Conservation (phyloP, 2,113 vertebrate species). For the Salvator merianae region DNA sequence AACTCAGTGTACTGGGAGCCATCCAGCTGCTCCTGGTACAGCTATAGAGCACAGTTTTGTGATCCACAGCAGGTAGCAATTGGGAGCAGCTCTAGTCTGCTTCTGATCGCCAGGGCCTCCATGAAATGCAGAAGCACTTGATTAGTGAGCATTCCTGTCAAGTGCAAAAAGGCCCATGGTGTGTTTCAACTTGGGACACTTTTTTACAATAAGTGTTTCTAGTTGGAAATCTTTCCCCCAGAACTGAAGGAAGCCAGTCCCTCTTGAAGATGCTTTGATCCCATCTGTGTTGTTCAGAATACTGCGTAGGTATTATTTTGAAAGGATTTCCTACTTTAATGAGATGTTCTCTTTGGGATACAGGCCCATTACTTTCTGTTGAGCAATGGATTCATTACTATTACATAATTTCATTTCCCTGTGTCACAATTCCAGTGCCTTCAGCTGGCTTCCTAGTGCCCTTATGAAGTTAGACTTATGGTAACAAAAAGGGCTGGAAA, state of each 20-base stretch:
- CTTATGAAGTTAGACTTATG: background rate
- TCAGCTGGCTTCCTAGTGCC: no score
- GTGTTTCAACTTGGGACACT: no score
- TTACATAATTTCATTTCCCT: background rate
- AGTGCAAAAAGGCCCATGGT: no score
- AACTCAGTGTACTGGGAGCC: no score
- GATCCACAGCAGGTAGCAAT: no score
- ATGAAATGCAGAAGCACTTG: no score
- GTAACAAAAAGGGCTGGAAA: background rate
- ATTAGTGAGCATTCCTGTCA: no score
- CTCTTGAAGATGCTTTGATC: background rate
- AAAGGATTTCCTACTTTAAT: background rate
- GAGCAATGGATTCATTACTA: background rate
- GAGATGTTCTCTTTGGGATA: background rate
- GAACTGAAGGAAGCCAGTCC: background rate
- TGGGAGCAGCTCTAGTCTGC: no score
- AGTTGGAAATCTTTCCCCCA: background rate
- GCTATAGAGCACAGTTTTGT: no score
- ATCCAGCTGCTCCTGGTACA: no score
- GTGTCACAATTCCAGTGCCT: background rate
- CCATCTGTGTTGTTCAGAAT: background rate
- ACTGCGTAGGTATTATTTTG: background rate
- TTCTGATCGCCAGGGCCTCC: no score
- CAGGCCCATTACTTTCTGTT: background rate
- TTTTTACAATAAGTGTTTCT: background rate